Evolutionary conservation across 2,888 invertebrate species (phyloP), one percentile per base, ranked within the genome.

Genomic region (Nasonia oneida): DNA sequence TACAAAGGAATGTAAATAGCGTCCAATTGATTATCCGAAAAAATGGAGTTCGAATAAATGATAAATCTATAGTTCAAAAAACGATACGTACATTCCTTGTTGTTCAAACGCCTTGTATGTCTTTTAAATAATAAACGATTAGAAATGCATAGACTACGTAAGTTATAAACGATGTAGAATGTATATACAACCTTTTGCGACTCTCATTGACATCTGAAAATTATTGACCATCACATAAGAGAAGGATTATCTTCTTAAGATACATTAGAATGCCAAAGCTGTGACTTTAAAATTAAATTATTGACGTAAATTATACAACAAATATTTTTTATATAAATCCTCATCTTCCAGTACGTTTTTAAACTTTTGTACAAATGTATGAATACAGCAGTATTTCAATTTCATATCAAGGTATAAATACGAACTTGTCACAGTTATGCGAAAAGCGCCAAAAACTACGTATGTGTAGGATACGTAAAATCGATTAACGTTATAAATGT

Each of bases 91-190:
- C 57, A 61, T 61, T 61, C 57, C 57, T 61, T 61, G 23, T 61
- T 61, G n/a, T 61, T n/a, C 8, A 61, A n/a, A 61, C 23, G 57
- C 23, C 57, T 23, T 61, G n/a, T n/a, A 61, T 8, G 23, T 61
- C 57, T 61, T 61, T n/a, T n/a, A 61, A 61, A 61, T 61, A 61
- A 61, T 61, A 6, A 61, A 61, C n/a, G 57, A 61, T 61, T 61
- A 61, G 5, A 67, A 67, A 10, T 61, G 23, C 61, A 61, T 61
- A 61, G 61, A 61, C 23, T 23, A 23, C 23, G 67, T 67, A 67
- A 67, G 15, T 67, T 12, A 67, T 12, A 33, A 67, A 67, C 14
- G 33, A 29, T 67, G 67, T 67, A 29, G 29, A 29, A 29, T 29
- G 29, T 29, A 29, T 29, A n/a, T 61, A 61, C 8, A 67, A 1